Percentiles rank a stretch among this genome's conserved stretches.
phyloP scores from a whole-genome alignment of 2,888 invertebrate genomes.

The Netelia fuscicornis region DNA sequence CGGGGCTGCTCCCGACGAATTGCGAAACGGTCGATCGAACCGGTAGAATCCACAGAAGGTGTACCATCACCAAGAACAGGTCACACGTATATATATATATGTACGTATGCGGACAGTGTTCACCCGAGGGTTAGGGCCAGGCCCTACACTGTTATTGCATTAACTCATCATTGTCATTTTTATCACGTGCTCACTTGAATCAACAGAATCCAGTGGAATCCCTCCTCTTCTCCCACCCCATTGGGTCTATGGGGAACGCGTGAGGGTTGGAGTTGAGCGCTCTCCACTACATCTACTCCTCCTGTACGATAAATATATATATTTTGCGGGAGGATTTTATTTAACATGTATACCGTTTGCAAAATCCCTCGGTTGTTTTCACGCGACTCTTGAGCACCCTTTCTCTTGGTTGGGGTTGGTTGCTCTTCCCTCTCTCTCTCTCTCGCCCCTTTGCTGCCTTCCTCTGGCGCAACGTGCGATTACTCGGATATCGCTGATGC shows the following conservation, averaged over 20 bases:
- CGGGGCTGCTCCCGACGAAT: conserved; percentile 72
- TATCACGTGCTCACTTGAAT: conserved; percentile 83
- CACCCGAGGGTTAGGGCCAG: conserved; percentile 70
- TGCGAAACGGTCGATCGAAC: conserved; percentile 73
- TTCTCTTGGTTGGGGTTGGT: conserved; percentile 24
- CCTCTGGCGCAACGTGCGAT: conserved; percentile 15
- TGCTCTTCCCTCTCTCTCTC: neutral
- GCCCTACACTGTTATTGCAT: conserved; percentile 84
- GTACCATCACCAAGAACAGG: conserved; percentile 5
- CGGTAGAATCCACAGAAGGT: conserved; percentile 42
- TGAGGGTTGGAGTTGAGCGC: conserved; percentile 47
- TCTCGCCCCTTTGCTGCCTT: no score
- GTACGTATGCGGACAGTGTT: conserved; percentile 57
- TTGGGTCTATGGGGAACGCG: conserved; percentile 27
- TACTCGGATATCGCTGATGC: conserved; percentile 32
- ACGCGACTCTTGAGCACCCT: conserved; percentile 77
- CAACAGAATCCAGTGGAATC: conserved; percentile 73
- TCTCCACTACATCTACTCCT: conserved; percentile 45
- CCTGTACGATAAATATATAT: conserved; percentile 36
- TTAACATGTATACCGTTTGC: conserved; percentile 49
- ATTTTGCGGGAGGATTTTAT: conserved; percentile 45
- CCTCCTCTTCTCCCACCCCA: conserved; percentile 19
- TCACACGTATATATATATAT: conserved; percentile 24
- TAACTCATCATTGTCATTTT: conserved; percentile 85
- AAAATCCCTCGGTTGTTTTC: conserved; percentile 74